Evolutionary conservation across 2,888 invertebrate genomes (phyloP).

Genomic region (Stegophylla sp.): DNA sequence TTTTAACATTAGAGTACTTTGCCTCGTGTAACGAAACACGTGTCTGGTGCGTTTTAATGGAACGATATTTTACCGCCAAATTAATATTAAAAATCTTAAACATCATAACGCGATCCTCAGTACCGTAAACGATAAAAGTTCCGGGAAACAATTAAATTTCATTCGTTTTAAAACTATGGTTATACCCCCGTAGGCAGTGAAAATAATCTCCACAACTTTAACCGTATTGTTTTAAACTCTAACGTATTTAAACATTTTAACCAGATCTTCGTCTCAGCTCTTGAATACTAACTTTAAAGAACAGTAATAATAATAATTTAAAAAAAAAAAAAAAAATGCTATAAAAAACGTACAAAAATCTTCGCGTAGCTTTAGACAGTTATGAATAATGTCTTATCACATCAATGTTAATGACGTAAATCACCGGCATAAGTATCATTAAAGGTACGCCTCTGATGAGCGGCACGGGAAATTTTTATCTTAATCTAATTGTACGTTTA

Average conservation of each 20-base stretch:
- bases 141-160: not conserved
- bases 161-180: not conserved
- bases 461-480: too few relatives aligned
- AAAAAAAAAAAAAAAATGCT: too few relatives aligned
- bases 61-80: not conserved
- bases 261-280: too few relatives aligned
- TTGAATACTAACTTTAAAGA: too few relatives aligned
- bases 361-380: too few relatives aligned
- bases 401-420: too few relatives aligned
- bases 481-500: too few relatives aligned
- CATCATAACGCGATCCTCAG: not conserved
- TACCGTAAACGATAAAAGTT: not conserved
- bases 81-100: not conserved
- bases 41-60: not conserved
- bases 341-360: too few relatives aligned
- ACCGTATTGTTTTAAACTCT: not conserved
- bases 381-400: too few relatives aligned
- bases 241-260: not conserved
- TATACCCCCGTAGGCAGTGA: too few relatives aligned
- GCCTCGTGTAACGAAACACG: not conserved
- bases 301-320: not conserved
- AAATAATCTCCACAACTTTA: not conserved
- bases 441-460: too few relatives aligned
- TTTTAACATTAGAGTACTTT: not conserved
- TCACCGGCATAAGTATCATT: too few relatives aligned